Conservation (phyloP, 1,140 invertebrate species). For the Lasioglossum albipes region DNA sequence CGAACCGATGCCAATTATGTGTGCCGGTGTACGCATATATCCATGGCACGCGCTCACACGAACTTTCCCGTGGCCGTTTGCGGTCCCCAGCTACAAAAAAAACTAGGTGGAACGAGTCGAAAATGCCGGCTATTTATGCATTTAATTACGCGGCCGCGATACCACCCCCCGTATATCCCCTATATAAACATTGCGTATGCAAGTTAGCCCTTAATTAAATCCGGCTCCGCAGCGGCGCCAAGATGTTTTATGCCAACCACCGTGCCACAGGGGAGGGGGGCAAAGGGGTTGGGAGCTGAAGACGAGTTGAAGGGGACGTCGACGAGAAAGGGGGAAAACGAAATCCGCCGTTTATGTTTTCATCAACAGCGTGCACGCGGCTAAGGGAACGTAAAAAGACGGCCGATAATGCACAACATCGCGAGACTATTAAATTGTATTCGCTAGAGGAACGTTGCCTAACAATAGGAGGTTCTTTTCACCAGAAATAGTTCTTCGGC, state of each 20-base stretch:
- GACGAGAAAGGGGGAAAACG: neutral
- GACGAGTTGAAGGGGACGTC: neutral
- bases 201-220: conserved; percentile 48
- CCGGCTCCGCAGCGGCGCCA: neutral
- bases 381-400: neutral
- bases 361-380: conserved; percentile 9
- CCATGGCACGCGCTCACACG: neutral
- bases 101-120: neutral
- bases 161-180: neutral
- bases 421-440: too few species aligned
- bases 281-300: neutral
- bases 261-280: neutral
- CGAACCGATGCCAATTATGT: conserved; percentile 19
- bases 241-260: conserved; percentile 13
- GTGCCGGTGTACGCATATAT: neutral
- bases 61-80: neutral
- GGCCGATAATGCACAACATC: too few species aligned
- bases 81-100: neutral
- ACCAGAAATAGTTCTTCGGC: too few species aligned
- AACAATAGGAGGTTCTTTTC: too few species aligned
- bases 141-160: conserved; percentile 35
- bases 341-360: conserved; percentile 13
- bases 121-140: conserved; percentile 23
- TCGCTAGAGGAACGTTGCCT: too few species aligned
- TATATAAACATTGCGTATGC: conserved; percentile 41